Evolutionary conservation across 2,113 vertebrate genomes (phyloP), one percentile per base, ranked within the genome.

Genomic region (Tringa solitaria): DNA sequence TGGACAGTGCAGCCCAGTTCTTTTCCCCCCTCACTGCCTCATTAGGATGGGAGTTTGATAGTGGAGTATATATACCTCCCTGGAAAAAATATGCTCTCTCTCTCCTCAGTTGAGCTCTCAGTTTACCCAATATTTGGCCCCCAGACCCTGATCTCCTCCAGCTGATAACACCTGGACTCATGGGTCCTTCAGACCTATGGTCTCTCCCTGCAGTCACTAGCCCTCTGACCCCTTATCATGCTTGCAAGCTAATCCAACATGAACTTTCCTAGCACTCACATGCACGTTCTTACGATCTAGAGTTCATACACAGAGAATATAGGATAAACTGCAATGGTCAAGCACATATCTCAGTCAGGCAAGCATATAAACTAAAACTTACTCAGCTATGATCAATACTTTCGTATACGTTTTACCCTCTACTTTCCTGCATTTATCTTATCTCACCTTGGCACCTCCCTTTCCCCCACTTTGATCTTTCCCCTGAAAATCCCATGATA

Each of bases 1-100:
- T 4, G 11, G 51, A 81, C 4, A 35, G 9, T 0, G 0, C 4
- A 74, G 16, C 27, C 22, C 35, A n/a, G 14, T 14, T 21, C 10
- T 82, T n/a, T 41, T 33, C 32, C 4, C 3, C 2, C 13, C 14
- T 90, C 41, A 26, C 21, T 20, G 21, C 23, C 33, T 26, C 8
- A 35, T 32, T 22, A 32, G 22, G 4, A 39, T 35, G 16, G 33
- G n/a, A 74, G 26, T 46, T 60, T 13, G 3, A 9, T 2, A 51
- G 6, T 12, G 18, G 19, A 56, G 7, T n/a, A 77, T 24, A 56
- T 10, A 19, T 2, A 54, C 8, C 6, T 35, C 16, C 11, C 26
- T 69, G n/a, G n/a, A 72, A 90, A 28, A 50, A 84, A 18, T 10
- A 30, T 1, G 0, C 2, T 82, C 8, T 64, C 12, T 82, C 14